Base-by-base conservation (phyloP, 2,888 invertebrate genomes). In the Euzophera pinguis region DNA sequence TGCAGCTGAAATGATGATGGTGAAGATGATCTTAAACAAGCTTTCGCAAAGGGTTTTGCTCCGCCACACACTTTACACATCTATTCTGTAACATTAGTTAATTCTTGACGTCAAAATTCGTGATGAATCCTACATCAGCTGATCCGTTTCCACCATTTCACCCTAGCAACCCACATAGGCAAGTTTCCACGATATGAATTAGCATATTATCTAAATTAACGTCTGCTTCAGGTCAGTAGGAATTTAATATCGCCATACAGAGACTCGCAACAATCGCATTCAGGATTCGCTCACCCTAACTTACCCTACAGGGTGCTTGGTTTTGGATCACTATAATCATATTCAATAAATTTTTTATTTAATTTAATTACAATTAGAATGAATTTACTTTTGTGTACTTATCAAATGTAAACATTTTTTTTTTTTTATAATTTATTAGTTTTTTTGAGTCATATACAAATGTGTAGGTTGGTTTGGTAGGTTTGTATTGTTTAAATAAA, bases 211-310 rank as follows among this genome's bases (percentile, higher is more conserved):
- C 52, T 58, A 73, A 71, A 78, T 78, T 74, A 77, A 71, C 64
- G 65, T 54, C 58, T 53, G 39, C 65, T 67, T 58, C 65, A 65
- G 79, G 81, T 75, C 79, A 80, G 78, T 70, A 59, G 81, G 81
- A 82, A 82, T 82, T 82, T 82, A 82, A 82, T 82, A 82, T 81
- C 74, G 73, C 77, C 81, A 81, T 81, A 80, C 74, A 78, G 78
- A 80, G 79, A 72, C 73, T 69, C 69, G 79, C 71, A 78, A 80
- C 80, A 80, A 78, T 79, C 78, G 76, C 72, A 77, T 73, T 72
- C 76, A 71, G 71, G 71, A 73, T 75, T 73, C 74, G 74, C 72
- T 75, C 71, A 73, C 72, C 67, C 66, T 65, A 63, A 59, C 59
- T 62, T 50, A 49, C 35, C 58, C 53, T 75, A 87, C 67, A 80